Base-by-base conservation (phyloP, 2,888 invertebrate genomes). In the Dryococelus australis region DNA sequence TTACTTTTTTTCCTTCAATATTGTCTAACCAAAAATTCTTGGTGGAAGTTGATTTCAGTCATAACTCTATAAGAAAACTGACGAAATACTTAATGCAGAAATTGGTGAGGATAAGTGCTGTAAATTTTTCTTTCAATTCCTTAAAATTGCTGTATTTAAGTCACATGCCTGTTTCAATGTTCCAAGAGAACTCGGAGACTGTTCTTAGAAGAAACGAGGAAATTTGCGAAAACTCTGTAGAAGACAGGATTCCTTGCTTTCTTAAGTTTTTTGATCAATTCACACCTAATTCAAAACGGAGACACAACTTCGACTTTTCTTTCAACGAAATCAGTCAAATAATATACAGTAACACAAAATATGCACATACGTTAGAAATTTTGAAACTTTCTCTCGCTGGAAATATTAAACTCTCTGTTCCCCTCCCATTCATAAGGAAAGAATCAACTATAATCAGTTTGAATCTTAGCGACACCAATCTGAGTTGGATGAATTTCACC, bases 401-500 rank as follows among this genome's bases (percentile, higher is more conserved):
- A n/a, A 65, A 65, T 65, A 12, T n/a, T 24, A 65, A 65, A 0
- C 65, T 65, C 65, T 65, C 65, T 12, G 3, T 65, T 65, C 65
- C 65, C 4, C 8, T 65, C 24, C 65, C 65, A n/a, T 65, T 65
- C n/a, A 65, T 65, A 65, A 65, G 24, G 24, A 65, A 24, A 24
- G 65, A 65, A 65, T 24, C 65, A 12, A 65, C 65, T 8, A 65
- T 65, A 65, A 24, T n/a, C 65, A 10, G n/a, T 65, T 65, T 65
- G 8, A 20, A 65, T 65, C 65, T 65, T 65, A 65, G 65, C 16
- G 65, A 24, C 6, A 65, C 65, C 1, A 65, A 65, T 10, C n/a
- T 65, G 65, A 65, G n/a, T 65, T 65, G 65, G 65, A 65, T n/a
- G 65, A 65, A 65, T 65, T 65, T 65, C 8, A 65, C 65, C n/a